These are phyloP conservation scores for Atractosteus spatula DNA, from an alignment of 2,113 vertebrate genomes.

Conservation along the genomic window DNA sequence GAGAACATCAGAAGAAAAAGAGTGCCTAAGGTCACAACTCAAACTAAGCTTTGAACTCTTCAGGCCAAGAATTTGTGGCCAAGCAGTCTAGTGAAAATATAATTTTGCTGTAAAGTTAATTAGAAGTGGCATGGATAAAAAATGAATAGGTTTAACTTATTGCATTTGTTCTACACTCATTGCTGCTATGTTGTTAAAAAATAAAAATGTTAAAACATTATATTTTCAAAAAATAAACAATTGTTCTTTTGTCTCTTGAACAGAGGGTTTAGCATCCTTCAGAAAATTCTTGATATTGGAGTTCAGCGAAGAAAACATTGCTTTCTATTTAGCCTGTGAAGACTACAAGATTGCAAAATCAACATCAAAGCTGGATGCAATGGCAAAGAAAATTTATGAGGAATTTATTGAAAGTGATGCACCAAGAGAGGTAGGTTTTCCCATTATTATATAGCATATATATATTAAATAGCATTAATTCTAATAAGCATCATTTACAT, in stretches of 20 bases:
- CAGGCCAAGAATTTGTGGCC: too few species aligned
- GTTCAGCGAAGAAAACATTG: conserved; percentile 95
- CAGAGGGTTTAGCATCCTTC: conserved; percentile 87
- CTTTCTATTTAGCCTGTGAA: conserved; percentile 94
- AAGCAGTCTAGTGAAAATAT: too few species aligned
- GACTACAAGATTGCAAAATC: conserved; percentile 83
- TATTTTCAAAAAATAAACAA: too few species aligned
- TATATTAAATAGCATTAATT: neutral
- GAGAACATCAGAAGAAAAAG: too few species aligned
- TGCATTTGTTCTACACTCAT: too few species aligned
- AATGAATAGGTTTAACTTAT: too few species aligned
- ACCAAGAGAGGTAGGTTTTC: conserved; percentile 79
- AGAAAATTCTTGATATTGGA: conserved; percentile 87
- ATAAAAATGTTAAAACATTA: too few species aligned
- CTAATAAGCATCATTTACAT: neutral
- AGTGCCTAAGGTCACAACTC: too few species aligned
- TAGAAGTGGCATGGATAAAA: too few species aligned
- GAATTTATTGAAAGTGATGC: conserved; percentile 87
- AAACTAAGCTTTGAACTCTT: too few species aligned
- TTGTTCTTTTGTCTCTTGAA: conserved; percentile 12
- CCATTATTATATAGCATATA: neutral
- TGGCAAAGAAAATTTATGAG: conserved; percentile 85
- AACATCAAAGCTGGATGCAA: conserved; percentile 67
- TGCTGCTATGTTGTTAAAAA: too few species aligned
- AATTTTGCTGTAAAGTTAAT: too few species aligned